Base-by-base conservation (phyloP, 2,113 vertebrate species). In the Salvelinus namaycush region DNA sequence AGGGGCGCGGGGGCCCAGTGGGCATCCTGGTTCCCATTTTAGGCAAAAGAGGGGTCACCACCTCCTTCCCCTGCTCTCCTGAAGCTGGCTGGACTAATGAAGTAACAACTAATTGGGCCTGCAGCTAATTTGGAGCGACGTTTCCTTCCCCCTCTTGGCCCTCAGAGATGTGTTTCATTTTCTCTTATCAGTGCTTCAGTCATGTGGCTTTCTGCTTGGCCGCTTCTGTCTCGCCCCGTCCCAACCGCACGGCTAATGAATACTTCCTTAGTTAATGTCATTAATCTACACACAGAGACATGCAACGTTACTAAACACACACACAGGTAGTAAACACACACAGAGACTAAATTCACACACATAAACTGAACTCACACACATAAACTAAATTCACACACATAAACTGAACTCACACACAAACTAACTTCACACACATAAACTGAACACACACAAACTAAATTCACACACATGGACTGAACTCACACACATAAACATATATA, bases 181-280 rank as follows among this genome's bases (percentile, higher is more conserved):
- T 94, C 94, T 93, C 94, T 95, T 96, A 97, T 96, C 96, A 97
- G 94, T 95, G 94, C 95, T 93, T 84, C 89, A 94, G 95, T 96
- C 96, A 96, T 96, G 96, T 94, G 95, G 93, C 92, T 97, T 96
- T 95, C 95, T 93, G 94, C 96, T 94, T 95, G 95, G 93, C 94
- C 87, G 95, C 95, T 92, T 95, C 92, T 88, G 91, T 92, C 93
- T 93, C 90, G 93, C 92, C 93, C 93, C 90, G 91, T 93, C 51
- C 51, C 18, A 54, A 54, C 14, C 89, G 93, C 92, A 84, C 81
- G 72, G 89, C 94, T 95, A 95, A 94, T 92, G 93, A 92, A 95
- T 95, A 96, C 95, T 96, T 96, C 87, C 93, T 96, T 97, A 97
- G 93, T 96, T 97, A 97, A 95, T 95, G 94, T 94, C 94, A 95